Evolutionary conservation across 2,113 vertebrate species (phyloP).

Genomic region (Arothron firmamentum): DNA sequence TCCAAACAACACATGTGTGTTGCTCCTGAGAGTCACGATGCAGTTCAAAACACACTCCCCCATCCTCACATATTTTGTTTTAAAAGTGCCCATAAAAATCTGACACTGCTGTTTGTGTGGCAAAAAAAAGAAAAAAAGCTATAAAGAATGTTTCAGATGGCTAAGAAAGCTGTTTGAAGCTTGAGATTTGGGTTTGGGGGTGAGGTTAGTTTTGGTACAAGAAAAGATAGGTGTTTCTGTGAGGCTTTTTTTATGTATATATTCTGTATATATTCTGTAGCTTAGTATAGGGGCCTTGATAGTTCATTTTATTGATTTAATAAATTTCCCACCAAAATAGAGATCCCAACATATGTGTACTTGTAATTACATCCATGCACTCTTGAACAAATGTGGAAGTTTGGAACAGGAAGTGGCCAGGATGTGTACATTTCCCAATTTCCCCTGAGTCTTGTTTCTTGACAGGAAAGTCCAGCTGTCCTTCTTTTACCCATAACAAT

Average conservation of each 20-base stretch:
- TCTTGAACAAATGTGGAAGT: constrained; percentile 21
- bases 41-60: constrained; percentile 6
- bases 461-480: constrained; percentile 59
- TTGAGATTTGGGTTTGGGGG: too few species aligned
- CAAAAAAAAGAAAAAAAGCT: too few species aligned
- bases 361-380: constrained; percentile 14
- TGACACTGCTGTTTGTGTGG: neutral
- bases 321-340: too few species aligned
- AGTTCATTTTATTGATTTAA: too few species aligned
- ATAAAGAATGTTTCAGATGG: too few species aligned
- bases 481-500: constrained; percentile 19
- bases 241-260: too few species aligned
- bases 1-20: constrained; percentile 29
- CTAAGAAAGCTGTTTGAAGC: too few species aligned
- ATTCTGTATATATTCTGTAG: too few species aligned
- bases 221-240: too few species aligned
- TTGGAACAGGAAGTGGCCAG: constrained; percentile 59
- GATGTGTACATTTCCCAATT: constrained; percentile 63
- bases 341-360: neutral
- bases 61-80: neutral
- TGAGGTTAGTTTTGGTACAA: too few species aligned
- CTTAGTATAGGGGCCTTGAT: too few species aligned
- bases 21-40: constrained; percentile 10
- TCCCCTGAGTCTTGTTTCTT: constrained; percentile 43
- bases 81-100: constrained; percentile 2